These are phyloP conservation scores for Lacanobia wlatinum DNA, from an alignment of 2,888 invertebrate genomes.

Conservation along the genomic window DNA sequence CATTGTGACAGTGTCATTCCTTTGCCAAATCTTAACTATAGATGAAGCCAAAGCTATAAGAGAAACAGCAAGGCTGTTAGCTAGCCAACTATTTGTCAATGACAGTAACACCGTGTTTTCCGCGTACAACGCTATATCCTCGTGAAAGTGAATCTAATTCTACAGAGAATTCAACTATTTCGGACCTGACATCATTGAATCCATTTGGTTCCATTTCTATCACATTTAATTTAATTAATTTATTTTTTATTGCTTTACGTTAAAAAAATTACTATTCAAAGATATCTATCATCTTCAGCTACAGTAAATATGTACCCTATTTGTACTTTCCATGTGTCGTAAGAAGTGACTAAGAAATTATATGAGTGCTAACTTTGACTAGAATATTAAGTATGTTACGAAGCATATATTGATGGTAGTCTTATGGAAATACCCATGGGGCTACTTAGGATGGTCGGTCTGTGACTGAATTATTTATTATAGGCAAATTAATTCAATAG, in stretches of 20 bases:
- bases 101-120: conserved; percentile 28
- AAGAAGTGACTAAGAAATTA: conserved; percentile 28
- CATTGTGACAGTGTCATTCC: background rate
- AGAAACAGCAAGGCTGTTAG: background rate
- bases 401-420: background rate
- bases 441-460: background rate
- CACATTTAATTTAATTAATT: background rate
- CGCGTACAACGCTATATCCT: conserved; percentile 1
- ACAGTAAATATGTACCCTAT: conserved; percentile 4
- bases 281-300: background rate
- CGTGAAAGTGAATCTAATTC: conserved; percentile 82
- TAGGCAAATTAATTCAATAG: background rate
- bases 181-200: background rate
- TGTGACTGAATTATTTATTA: background rate
- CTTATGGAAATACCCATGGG: background rate
- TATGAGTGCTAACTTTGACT: conserved; percentile 10
- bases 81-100: conserved; percentile 21
- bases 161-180: conserved; percentile 69
- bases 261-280: background rate
- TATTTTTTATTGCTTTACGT: background rate
- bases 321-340: conserved; percentile 49
- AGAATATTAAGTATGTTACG: conserved; percentile 37
- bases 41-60: background rate
- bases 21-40: background rate
- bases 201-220: conserved; percentile 22